phyloP scores from a whole-genome alignment of 1,140 invertebrate genomes.

The Monochamus saltuarius region DNA sequence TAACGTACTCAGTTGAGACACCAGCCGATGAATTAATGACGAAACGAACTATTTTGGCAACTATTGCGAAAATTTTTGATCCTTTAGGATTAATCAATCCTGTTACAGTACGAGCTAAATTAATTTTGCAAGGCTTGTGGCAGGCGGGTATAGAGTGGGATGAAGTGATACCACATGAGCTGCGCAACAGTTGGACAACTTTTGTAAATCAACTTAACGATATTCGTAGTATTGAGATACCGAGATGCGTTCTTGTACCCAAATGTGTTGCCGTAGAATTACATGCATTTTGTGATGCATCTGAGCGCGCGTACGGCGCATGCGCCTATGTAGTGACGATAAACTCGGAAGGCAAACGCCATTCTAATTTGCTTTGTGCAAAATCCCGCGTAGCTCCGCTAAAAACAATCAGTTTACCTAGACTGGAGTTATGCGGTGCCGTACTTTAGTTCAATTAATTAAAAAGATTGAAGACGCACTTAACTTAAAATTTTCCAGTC shows the following conservation, averaged over 20 bases:
- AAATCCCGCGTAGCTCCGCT: constrained; percentile 41
- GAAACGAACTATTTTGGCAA: too few relatives aligned
- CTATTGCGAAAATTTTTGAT: too few relatives aligned
- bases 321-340: constrained; percentile 38
- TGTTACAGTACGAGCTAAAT: too few relatives aligned
- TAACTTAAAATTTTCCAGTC: constrained; percentile 9
- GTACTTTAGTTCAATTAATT: constrained; percentile 23
- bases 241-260: neutral
- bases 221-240: neutral
- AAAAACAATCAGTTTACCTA: constrained; percentile 36
- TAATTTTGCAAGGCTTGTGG: too few relatives aligned
- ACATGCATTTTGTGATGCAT: constrained; percentile 46
- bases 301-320: constrained; percentile 39
- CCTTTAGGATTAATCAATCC: too few relatives aligned
- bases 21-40: too few relatives aligned
- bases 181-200: too few relatives aligned
- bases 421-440: constrained; percentile 33
- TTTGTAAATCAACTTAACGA: too few relatives aligned
- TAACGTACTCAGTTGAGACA: too few relatives aligned
- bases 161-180: too few relatives aligned
- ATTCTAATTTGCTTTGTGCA: constrained; percentile 30
- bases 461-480: constrained; percentile 3
- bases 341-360: constrained; percentile 12
- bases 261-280: constrained; percentile 8
- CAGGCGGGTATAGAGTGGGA: too few relatives aligned